phyloP scores from a whole-genome alignment of 2,797 vertebrate genomes.

The Tragelaphus oryx region DNA sequence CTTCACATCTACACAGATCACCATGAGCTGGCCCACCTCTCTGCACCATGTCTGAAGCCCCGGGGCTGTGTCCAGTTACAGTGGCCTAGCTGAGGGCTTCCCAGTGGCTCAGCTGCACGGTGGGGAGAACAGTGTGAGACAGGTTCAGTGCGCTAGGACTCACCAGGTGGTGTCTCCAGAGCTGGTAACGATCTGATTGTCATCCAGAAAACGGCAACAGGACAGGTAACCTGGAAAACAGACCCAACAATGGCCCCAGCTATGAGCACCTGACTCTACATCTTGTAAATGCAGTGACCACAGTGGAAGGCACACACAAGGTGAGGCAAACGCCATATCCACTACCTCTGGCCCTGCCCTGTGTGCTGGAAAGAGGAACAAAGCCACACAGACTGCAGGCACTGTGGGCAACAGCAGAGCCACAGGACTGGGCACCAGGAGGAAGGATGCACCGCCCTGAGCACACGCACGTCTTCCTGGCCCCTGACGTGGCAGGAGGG shows the following conservation, averaged over 20 bases:
- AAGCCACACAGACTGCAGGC: fast-evolving
- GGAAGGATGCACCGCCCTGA: neutral
- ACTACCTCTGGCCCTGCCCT: fast-evolving
- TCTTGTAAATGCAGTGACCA: neutral
- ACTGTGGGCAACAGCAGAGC: neutral
- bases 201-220: constrained; percentile 98
- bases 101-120: fast-evolving
- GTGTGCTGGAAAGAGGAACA: fast-evolving
- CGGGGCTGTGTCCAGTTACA: neutral
- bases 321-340: fast-evolving
- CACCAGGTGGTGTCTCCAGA: constrained; percentile 99
- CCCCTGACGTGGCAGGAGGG: neutral
- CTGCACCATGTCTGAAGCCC: neutral
- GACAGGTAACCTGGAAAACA: constrained; percentile 92
- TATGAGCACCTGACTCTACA: fast-evolving
- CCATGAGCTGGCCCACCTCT: neutral
- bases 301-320: neutral
- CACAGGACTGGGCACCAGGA: neutral
- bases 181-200: constrained; percentile 98
- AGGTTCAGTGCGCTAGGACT: constrained; percentile 69
- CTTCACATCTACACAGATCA: neutral
- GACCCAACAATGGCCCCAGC: neutral
- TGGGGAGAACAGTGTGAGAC: neutral
- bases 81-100: neutral
- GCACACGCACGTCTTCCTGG: fast-evolving